These are phyloP conservation scores for Lordiphosa fenestrarum DNA, from an alignment of 2,888 invertebrate genomes.

Conservation along the genomic window DNA sequence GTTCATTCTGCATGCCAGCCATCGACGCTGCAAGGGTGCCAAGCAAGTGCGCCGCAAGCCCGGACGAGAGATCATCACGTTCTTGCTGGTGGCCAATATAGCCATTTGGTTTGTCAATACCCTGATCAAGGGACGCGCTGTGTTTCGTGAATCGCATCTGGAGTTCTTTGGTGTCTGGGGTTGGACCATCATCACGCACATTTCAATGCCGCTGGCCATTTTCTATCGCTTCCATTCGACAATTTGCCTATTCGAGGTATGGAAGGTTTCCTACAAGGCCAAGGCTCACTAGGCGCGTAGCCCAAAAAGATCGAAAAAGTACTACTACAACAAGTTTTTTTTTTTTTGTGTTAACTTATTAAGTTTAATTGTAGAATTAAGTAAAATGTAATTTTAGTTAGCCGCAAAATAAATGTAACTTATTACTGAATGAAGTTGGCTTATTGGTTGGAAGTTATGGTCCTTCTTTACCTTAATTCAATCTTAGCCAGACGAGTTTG, in stretches of 20 bases:
- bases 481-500: too few relatives aligned
- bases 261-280: constrained; percentile 93
- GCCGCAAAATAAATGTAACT: constrained; percentile 4
- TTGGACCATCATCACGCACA: constrained; percentile 94
- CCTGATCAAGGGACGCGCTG: constrained; percentile 90
- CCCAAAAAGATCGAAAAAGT: not conserved
- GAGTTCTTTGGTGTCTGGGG: constrained; percentile 93
- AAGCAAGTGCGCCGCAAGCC: constrained; percentile 88
- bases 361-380: constrained; percentile 14
- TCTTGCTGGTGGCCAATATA: constrained; percentile 89
- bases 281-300: constrained; percentile 77
- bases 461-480: too few relatives aligned
- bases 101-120: constrained; percentile 94
- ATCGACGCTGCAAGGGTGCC: constrained; percentile 87
- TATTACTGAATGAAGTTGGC: not conserved
- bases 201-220: constrained; percentile 93
- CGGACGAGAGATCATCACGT: constrained; percentile 92
- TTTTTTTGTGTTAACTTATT: constrained; percentile 7
- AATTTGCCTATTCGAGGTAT: constrained; percentile 94
- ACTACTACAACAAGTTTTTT: not conserved
- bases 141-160: constrained; percentile 90
- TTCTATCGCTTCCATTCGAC: constrained; percentile 96
- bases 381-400: not conserved
- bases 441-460: too few relatives aligned
- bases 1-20: constrained; percentile 88